Evolutionary conservation across 2,113 vertebrate species (phyloP).

Genomic region (Gila orcuttii): DNA sequence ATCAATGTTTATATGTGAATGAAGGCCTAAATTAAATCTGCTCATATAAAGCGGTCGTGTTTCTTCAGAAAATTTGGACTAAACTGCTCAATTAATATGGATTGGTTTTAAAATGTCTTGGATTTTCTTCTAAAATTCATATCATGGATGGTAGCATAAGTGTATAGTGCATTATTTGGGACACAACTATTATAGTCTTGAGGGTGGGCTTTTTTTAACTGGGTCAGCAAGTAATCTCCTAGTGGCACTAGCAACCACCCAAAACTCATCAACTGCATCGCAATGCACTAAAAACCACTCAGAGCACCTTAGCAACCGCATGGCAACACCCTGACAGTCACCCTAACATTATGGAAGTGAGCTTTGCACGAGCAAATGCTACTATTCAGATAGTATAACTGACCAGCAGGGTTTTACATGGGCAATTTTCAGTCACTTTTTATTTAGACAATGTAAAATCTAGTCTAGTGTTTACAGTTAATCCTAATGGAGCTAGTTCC

Average conservation of each 20-base stretch:
- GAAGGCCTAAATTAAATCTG: too few relatives aligned
- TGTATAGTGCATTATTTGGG: neutral
- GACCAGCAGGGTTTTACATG: neutral
- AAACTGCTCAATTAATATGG: too few relatives aligned
- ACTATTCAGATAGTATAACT: neutral
- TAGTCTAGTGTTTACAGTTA: conserved; percentile 6
- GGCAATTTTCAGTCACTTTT: neutral
- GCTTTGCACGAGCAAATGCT: neutral
- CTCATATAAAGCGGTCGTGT: too few relatives aligned
- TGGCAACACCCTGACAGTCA: neutral
- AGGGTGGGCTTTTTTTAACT: neutral
- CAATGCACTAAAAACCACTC: neutral
- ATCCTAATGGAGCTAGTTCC: conserved; percentile 18
- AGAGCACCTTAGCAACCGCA: neutral
- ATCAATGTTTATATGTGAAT: too few relatives aligned
- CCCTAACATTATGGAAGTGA: neutral
- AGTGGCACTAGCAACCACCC: neutral
- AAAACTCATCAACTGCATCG: neutral
- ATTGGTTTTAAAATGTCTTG: too few relatives aligned
- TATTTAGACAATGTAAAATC: conserved; percentile 1
- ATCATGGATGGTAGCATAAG: too few relatives aligned
- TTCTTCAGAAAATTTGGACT: too few relatives aligned
- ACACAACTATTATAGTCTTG: neutral
- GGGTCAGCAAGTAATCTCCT: neutral
- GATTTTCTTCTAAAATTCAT: too few relatives aligned